Percentiles rank a stretch among this genome's conserved stretches.
phyloP scores from a whole-genome alignment of 2,888 invertebrate genomes.

The Cryptus viduatorius region DNA sequence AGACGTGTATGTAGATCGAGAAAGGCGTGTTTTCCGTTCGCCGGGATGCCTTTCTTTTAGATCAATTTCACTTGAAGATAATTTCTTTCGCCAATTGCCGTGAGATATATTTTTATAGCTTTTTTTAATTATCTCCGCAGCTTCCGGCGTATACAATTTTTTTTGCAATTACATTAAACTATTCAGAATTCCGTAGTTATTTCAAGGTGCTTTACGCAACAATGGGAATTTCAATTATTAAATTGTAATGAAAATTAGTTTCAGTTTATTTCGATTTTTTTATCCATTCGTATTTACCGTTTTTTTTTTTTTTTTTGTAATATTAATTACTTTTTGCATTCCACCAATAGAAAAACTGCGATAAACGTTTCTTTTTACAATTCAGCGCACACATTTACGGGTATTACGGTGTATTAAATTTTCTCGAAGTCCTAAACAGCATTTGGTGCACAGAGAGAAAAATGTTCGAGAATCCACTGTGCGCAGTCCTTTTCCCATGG shows the following conservation, averaged over 20 bases:
- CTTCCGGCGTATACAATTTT: too few relatives aligned
- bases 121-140: too few relatives aligned
- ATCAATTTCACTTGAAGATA: constrained; percentile 5
- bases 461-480: constrained; percentile 9
- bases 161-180: too few relatives aligned
- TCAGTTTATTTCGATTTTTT: background rate
- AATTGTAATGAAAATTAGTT: background rate
- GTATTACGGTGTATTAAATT: background rate
- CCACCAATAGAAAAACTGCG: too few relatives aligned
- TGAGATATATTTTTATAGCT: background rate
- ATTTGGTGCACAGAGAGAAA: background rate
- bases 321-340: too few relatives aligned
- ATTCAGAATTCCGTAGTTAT: too few relatives aligned
- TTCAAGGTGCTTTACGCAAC: background rate
- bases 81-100: constrained; percentile 1
- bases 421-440: background rate
- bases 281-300: background rate
- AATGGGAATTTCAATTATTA: background rate
- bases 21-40: constrained; percentile 24
- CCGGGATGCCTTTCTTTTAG: constrained; percentile 29
- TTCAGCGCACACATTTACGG: background rate
- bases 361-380: background rate
- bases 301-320: too few relatives aligned
- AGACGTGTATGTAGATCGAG: constrained; percentile 24
- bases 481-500: background rate